Conservation (phyloP, 2,797 vertebrate genomes). For the Chelon labrosus region DNA sequence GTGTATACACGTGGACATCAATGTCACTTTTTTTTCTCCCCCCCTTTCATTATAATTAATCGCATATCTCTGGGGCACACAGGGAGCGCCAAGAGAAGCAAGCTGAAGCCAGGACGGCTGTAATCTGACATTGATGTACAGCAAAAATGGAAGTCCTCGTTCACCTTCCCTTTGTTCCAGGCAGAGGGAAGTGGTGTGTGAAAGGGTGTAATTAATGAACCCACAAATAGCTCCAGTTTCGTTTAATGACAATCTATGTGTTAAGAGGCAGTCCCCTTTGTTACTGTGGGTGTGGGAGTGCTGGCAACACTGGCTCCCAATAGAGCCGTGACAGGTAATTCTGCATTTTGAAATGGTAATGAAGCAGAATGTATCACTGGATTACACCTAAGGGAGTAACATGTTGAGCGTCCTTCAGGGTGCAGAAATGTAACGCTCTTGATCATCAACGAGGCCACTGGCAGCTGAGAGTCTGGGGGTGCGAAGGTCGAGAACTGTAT, state of each 20-base stretch:
- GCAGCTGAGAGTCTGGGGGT: conserved; percentile 43
- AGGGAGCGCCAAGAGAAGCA: conserved; percentile 41
- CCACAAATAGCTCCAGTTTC: conserved; percentile 81
- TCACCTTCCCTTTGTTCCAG: conserved; percentile 80
- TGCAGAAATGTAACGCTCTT: conserved; percentile 61
- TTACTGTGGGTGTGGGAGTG: conserved; percentile 69
- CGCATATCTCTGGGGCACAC: conserved; percentile 68
- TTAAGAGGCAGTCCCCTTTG: conserved; percentile 80
- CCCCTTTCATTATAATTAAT: conserved; percentile 78
- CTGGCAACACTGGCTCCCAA: conserved; percentile 71
- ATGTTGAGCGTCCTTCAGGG: conserved; percentile 72
- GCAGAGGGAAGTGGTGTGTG: conserved; percentile 78
- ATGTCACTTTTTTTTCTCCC: conserved; percentile 49
- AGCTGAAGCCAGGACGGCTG: conserved; percentile 54
- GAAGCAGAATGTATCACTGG: conserved; percentile 72
- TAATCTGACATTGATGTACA: conserved; percentile 82
- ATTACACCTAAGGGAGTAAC: conserved; percentile 67
- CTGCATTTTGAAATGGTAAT: conserved; percentile 80
- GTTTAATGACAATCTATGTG: conserved; percentile 82
- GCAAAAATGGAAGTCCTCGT: conserved; percentile 79
- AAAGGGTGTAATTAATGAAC: conserved; percentile 84
- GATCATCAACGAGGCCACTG: conserved; percentile 68
- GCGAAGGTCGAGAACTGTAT: conserved; percentile 69
- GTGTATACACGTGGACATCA: conserved; percentile 67
- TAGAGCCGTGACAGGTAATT: conserved; percentile 79